Evolutionary conservation across 2,113 vertebrate species (phyloP), one percentile per base, ranked within the genome.

Genomic region (Shinisaurus crocodilurus): DNA sequence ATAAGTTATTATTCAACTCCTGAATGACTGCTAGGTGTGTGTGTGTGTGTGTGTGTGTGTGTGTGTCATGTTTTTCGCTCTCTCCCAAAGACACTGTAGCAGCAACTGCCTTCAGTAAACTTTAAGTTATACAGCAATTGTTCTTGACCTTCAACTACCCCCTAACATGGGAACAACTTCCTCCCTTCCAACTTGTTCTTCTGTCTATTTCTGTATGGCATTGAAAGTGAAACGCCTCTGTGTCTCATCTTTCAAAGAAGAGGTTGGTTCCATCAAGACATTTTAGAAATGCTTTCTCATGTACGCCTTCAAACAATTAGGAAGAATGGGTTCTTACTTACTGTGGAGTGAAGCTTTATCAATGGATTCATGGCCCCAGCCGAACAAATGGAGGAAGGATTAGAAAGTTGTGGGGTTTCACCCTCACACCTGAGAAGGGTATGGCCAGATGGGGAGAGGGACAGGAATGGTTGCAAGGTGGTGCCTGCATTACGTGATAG

Each of bases 201-300:
- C 50, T 50, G 1, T 60, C 82, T 85, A 63, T 88, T 43, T 87
- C 57, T 79, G 92, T 92, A 27, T 18, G 37, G 82, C 16, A 40
- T 43, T 63, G 16, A 3, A 91, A 13, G 82, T 92, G 69, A 93
- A 92, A 92, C 0, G 1, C 54, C 80, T 57, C n/a, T 82, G 5
- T 57, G 67, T 1, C 6, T 91, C 70, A 80, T 1, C 8, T 88
- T 60, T 85, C 87, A 86, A 91, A 87, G 5, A 70, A 15, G 8
- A 80, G 1, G n/a, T 5, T 81, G 70, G 74, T 77, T 93, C 74
- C 16, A 65, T 91, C 90, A 90, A 90, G 34, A 82, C 2, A 83
- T 12, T 29, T 93, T 50, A 90, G 57, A 95, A 93, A 32, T 15
- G 65, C 0, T 32, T 85, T 77, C 81, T 65, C 77, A 15, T 79